Percentiles rank a stretch among this genome's conserved stretches.
phyloP scores from a whole-genome alignment of 2,888 invertebrate species.

The Agrilus cyanescens region DNA sequence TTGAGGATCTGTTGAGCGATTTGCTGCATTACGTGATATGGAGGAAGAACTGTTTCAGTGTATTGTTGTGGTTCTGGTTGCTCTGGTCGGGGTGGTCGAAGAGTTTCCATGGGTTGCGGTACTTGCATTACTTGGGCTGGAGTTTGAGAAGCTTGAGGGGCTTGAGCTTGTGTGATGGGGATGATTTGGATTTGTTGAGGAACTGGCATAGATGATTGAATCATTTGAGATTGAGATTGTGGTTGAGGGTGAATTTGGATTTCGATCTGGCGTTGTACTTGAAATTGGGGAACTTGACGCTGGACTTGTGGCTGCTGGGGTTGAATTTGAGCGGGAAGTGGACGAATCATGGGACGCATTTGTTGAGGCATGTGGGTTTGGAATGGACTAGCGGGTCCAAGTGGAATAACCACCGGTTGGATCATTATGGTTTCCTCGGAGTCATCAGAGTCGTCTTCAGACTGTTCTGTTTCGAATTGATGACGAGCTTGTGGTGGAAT shows the following conservation, averaged over 20 bases:
- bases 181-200: constrained; percentile 25
- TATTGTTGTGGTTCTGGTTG: constrained; percentile 26
- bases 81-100: constrained; percentile 36
- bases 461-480: constrained; percentile 1
- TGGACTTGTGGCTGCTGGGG: constrained; percentile 30
- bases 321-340: constrained; percentile 31
- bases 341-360: constrained; percentile 19
- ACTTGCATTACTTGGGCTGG: constrained; percentile 34
- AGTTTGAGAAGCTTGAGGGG: constrained; percentile 32
- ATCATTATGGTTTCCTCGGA: constrained; percentile 35
- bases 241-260: too few relatives aligned
- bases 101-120: constrained; percentile 43
- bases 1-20: constrained; percentile 35
- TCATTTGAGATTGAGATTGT: too few relatives aligned
- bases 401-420: constrained; percentile 35
- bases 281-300: constrained; percentile 24
- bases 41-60: constrained; percentile 33
- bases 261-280: constrained; percentile 6
- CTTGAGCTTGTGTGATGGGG: constrained; percentile 33
- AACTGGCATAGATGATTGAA: too few relatives aligned
- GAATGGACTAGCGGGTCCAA: constrained; percentile 28
- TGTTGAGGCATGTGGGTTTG: constrained; percentile 34
- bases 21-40: constrained; percentile 34
- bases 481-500: constrained; percentile 2
- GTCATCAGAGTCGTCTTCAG: constrained; percentile 20